phyloP scores from a whole-genome alignment of 2,113 vertebrate genomes.

The Syngnathus scovelli region DNA sequence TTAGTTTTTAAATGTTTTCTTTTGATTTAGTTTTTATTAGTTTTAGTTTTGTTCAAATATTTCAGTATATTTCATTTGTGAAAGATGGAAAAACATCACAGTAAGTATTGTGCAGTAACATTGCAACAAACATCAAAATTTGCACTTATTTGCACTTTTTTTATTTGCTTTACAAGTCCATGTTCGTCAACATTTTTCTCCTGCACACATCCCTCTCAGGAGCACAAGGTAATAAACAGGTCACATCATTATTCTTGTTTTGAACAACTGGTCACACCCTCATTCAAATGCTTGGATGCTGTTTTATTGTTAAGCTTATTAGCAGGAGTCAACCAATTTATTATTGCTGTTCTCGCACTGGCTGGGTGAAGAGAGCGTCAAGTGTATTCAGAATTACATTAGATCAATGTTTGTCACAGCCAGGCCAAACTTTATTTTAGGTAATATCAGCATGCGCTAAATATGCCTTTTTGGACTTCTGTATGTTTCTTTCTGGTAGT shows the following conservation, averaged over 20 bases:
- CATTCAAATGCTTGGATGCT: slow-evolving; percentile 45
- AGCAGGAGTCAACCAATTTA: slow-evolving; percentile 47
- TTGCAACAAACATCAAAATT: neutral
- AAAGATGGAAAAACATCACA: too few relatives aligned
- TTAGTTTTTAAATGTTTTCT: too few relatives aligned
- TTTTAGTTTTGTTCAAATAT: too few relatives aligned
- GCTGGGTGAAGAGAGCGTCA: slow-evolving; percentile 34
- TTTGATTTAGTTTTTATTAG: too few relatives aligned
- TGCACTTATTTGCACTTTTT: neutral
- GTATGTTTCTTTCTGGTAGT: neutral
- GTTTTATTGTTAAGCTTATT: slow-evolving; percentile 54
- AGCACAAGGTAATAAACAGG: slow-evolving; percentile 32
- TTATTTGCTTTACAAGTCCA: slow-evolving; percentile 9
- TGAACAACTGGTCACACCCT: slow-evolving; percentile 35
- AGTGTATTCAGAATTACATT: slow-evolving; percentile 41
- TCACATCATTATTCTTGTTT: slow-evolving; percentile 49
- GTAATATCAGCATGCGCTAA: neutral
- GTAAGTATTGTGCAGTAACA: too few relatives aligned
- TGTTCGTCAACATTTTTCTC: slow-evolving; percentile 12
- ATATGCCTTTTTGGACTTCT: neutral
- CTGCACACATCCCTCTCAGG: slow-evolving; percentile 30
- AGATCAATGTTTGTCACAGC: slow-evolving; percentile 19
- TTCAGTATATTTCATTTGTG: too few relatives aligned
- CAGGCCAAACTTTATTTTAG: slow-evolving; percentile 23
- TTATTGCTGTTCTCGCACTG: slow-evolving; percentile 31